Conservation (phyloP, 2,888 invertebrate genomes). For the Nemotelus nigrinus region DNA sequence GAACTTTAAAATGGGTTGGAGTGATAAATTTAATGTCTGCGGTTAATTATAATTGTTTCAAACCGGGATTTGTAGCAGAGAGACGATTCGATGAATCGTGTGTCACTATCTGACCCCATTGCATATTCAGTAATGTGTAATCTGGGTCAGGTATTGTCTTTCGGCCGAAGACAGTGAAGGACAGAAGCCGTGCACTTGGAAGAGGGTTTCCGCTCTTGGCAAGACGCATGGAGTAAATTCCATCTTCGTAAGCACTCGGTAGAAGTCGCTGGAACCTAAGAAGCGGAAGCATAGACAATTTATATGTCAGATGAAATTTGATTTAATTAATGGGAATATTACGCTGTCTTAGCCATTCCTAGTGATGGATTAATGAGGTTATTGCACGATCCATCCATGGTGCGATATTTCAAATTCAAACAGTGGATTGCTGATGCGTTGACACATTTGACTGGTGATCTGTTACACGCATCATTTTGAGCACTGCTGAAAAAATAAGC, state of each 20-base stretch:
- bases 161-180: conserved; percentile 77
- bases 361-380: conserved; percentile 66
- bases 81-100: conserved; percentile 66
- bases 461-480: no score
- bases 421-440: background rate
- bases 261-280: conserved; percentile 64
- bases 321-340: conserved; percentile 61
- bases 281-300: background rate
- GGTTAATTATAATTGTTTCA: background rate
- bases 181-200: conserved; percentile 78
- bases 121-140: conserved; percentile 77
- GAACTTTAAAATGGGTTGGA: no score
- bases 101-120: conserved; percentile 72
- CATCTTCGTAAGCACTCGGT: conserved; percentile 66
- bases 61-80: background rate
- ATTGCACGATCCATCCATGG: conserved; percentile 94
- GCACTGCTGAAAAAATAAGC: no score
- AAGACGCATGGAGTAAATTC: conserved; percentile 69
- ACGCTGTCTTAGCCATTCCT: conserved; percentile 19
- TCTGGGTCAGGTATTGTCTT: conserved; percentile 74
- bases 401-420: conserved; percentile 68
- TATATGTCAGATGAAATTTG: conserved; percentile 59
- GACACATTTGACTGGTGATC: conserved; percentile 10
- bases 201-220: conserved; percentile 73
- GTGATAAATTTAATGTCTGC: no score